phyloP scores from a whole-genome alignment of 2,888 invertebrate genomes.

The Zeuzera pyrina region DNA sequence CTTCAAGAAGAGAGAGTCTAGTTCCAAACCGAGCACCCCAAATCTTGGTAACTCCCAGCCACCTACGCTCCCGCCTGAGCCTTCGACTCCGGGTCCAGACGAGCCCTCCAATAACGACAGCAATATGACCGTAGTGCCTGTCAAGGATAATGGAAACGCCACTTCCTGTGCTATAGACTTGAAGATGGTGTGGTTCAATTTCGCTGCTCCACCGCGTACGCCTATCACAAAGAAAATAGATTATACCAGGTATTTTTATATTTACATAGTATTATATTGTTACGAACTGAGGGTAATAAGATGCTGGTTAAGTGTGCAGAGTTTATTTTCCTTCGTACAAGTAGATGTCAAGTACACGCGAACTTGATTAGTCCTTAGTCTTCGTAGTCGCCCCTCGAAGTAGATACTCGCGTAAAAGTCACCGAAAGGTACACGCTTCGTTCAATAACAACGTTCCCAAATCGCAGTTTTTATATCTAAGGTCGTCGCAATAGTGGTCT shows the following conservation, averaged over 20 bases:
- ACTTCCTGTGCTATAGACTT: constrained; percentile 92
- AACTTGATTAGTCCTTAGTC: too few relatives aligned
- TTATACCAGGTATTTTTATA: constrained; percentile 85
- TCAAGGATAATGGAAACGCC: constrained; percentile 81
- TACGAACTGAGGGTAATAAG: too few relatives aligned
- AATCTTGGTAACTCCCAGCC: constrained; percentile 61
- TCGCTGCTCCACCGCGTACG: constrained; percentile 95
- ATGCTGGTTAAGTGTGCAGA: too few relatives aligned
- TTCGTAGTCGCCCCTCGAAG: too few relatives aligned
- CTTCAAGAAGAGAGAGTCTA: constrained; percentile 70
- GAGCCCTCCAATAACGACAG: constrained; percentile 51
- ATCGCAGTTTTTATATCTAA: too few relatives aligned
- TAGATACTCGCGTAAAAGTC: too few relatives aligned
- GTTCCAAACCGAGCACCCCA: constrained; percentile 73
- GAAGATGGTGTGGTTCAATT: constrained; percentile 96
- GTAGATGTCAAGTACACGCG: too few relatives aligned
- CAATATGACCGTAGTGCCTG: constrained; percentile 48
- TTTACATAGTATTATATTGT: too few relatives aligned
- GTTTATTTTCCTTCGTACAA: too few relatives aligned
- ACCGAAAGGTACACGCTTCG: too few relatives aligned
- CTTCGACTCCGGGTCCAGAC: constrained; percentile 46
- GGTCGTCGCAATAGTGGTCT: too few relatives aligned
- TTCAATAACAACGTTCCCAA: too few relatives aligned
- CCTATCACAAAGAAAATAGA: constrained; percentile 96
- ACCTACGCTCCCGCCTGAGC: constrained; percentile 35